Conservation (phyloP, 2,888 invertebrate species). For the Liodrosophila aerea region DNA sequence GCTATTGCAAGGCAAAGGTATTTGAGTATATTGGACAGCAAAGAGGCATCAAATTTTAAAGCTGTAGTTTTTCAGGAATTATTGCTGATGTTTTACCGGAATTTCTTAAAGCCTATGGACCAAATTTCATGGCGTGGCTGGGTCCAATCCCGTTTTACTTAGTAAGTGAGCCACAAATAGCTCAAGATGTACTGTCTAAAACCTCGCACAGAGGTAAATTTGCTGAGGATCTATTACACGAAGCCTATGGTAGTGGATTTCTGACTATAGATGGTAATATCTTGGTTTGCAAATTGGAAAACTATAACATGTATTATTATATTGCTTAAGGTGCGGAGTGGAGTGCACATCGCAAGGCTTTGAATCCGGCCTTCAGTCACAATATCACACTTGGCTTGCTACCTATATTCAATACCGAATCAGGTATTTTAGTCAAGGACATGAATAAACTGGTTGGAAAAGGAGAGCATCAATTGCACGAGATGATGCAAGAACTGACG, state of each 20-base stretch:
- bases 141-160: constrained; percentile 67
- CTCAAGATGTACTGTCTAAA: constrained; percentile 63
- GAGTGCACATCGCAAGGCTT: constrained; percentile 65
- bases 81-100: constrained; percentile 2
- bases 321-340: constrained; percentile 55
- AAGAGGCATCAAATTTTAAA: too few species aligned
- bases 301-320: background rate
- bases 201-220: constrained; percentile 50
- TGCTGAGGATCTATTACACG: constrained; percentile 54
- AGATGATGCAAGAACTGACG: constrained; percentile 41
- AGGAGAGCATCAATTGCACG: constrained; percentile 46
- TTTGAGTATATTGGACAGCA: background rate
- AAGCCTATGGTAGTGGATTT: constrained; percentile 60
- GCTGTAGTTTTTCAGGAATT: too few species aligned
- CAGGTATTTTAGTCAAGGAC: constrained; percentile 41
- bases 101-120: constrained; percentile 44
- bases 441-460: constrained; percentile 42
- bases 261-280: constrained; percentile 57
- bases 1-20: background rate
- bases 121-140: constrained; percentile 61
- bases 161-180: constrained; percentile 60
- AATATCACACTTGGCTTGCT: constrained; percentile 69
- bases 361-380: constrained; percentile 74
- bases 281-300: background rate
- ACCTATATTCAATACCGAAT: constrained; percentile 69